Evolutionary conservation across 1,140 invertebrate species (phyloP), one percentile per base, ranked within the genome.

Genomic region (Bombus huntii): DNA sequence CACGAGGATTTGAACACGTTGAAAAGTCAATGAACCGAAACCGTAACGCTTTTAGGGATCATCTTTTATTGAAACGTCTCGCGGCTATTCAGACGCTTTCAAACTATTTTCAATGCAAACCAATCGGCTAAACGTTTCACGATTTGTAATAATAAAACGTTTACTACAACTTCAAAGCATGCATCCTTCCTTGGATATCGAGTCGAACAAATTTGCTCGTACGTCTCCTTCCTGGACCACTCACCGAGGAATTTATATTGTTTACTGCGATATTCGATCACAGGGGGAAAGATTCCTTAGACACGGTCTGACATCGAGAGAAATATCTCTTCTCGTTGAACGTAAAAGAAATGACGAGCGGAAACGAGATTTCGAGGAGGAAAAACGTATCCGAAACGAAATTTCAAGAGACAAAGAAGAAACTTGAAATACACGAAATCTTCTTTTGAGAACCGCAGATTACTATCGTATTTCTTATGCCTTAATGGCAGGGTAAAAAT

Each of bases 1-100:
- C 81, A 87, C 53, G n/a, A n/a, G 72, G 25, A 75, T 81, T 62
- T 10, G 74, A 81, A 84, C 57, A 39, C 53, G 44, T 65, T 76
- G 22, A 53, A 65, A 78, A 85, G 82, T 85, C 82, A 85, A 81
- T 53, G 82, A 89, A 88, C 78, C 73, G 70, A 88, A 72, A 73
- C 66, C 62, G 81, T 78, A 44, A 77, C 78, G 59, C 34, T 87
- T 88, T 87, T 77, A 84, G 81, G 39, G 53, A 80, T 87, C 68
- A 74, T 89, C 66, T 42, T 87, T 89, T 70, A 87, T 89, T 77
- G 62, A 87, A 84, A 34, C 71, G 39, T 28, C 53, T 86, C 59
- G 3, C 53, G 59, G 71, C 53, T 57, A 39, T 34, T 37, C 65
- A 68, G n/a, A 68, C 44, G 57, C 22, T 83, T 47, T 70, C 10